Percentiles rank a stretch among this genome's conserved stretches.
Conservation (phyloP, 2,113 vertebrate genomes). For the Platysteira castanea region DNA sequence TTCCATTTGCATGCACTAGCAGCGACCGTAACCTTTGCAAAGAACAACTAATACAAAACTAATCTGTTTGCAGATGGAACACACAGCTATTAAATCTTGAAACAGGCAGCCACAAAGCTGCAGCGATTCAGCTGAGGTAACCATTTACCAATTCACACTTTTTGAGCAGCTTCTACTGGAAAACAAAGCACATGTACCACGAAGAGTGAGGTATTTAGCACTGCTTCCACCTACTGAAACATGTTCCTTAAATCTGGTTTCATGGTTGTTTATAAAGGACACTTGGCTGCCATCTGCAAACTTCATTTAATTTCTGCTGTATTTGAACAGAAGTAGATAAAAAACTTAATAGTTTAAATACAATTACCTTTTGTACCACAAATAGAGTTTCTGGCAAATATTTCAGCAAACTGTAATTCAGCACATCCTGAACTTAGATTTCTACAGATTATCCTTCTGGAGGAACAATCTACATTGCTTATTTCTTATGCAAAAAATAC, state of each 20-base stretch:
- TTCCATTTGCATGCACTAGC: background rate
- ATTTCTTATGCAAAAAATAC: background rate
- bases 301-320: background rate
- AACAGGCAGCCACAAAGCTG: background rate
- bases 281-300: background rate
- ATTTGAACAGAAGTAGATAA: background rate
- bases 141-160: background rate
- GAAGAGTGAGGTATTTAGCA: background rate
- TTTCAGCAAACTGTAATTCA: background rate
- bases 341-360: background rate
- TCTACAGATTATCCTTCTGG: background rate
- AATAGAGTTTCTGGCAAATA: background rate
- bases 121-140: constrained; percentile 20
- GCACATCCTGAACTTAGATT: background rate
- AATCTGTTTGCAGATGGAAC: background rate
- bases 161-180: background rate
- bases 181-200: background rate
- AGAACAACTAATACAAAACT: background rate
- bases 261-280: background rate
- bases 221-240: constrained; percentile 24
- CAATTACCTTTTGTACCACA: background rate
- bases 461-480: background rate
- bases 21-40: constrained; percentile 7
- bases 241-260: background rate
- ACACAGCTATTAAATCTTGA: background rate